Base-by-base conservation (phyloP, 2,797 vertebrate genomes). In the Nannoperca obscura region DNA sequence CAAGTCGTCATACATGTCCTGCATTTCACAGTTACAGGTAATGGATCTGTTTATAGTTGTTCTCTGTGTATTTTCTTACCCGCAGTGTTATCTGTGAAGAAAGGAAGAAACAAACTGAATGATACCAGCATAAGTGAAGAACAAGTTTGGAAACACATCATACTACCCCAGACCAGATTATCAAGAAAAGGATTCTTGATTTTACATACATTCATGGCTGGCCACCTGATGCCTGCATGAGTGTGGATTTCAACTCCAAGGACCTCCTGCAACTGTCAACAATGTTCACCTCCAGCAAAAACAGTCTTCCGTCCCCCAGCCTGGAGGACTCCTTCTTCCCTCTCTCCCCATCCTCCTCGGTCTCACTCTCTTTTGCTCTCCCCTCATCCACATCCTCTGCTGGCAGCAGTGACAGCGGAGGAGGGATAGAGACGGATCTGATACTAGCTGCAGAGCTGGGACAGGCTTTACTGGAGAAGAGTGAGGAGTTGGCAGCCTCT, bases 251-350 rank as follows among this genome's bases (percentile, higher is more conserved):
- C n/a, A 67, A 11, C 6, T 76, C 32, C 22, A 20, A 53, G 15
- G 36, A 69, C 38, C 50, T 22, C 40, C 63, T 7, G 27, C 40
- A 40, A 36, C 71, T 42, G 30, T 55, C 66, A 70, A 55, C 40
- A 32, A 95, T 95, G 95, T 93, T 95, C 83, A 89, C 91, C 58
- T 74, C 89, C 24, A 90, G 89, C 65, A 95, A 94, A 80, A 89
- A 87, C 86, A 95, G 78, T 19, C 86, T 95, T 19, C 86, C 94
- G 10, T 94, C 95, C 53, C 94, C 95, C 19, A 94, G 89, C 69
- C 71, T 96, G 87, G 95, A 96, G 71, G 95, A 96, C 65, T 94
- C 95, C 38, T 96, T 96, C 84, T 96, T 95, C 66, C 93, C 95
- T 55, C 94, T 96, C 40, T 94, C 94, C 40, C 87, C 94, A 1